A percentile compares a stretch with the other conserved stretches of the same genome.
These are phyloP conservation scores for Oscheius myriophilus DNA, from an alignment of 2,888 invertebrate species.

Conservation along the genomic window DNA sequence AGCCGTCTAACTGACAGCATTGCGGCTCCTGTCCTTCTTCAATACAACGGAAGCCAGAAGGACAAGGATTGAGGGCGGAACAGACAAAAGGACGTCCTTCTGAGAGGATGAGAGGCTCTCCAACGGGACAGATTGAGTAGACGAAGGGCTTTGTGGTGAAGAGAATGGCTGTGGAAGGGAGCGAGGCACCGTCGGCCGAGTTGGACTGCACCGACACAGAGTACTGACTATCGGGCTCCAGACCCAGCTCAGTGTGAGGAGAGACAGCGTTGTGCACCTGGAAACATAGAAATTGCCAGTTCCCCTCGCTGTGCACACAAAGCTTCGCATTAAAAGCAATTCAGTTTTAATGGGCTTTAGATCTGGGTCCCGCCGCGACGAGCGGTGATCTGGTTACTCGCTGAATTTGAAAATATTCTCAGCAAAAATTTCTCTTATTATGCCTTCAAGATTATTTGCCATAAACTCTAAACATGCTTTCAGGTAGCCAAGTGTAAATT, in stretches of 20 bases:
- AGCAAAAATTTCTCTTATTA: too few species aligned
- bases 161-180: conserved; percentile 56
- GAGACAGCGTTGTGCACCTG: conserved; percentile 41
- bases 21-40: conserved; percentile 39
- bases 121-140: conserved; percentile 36
- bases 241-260: conserved; percentile 47
- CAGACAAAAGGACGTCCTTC: conserved; percentile 34
- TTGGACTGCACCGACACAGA: conserved; percentile 48
- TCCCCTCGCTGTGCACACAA: background rate
- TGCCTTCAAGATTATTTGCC: too few species aligned
- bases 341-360: too few species aligned
- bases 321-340: conserved; percentile 3
- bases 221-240: conserved; percentile 54
- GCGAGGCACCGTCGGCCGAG: conserved; percentile 44
- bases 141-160: conserved; percentile 42
- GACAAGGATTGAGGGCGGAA: conserved; percentile 28
- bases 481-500: too few species aligned
- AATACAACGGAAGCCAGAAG: conserved; percentile 34
- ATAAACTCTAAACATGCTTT: too few species aligned
- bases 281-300: too few species aligned
- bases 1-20: conserved; percentile 41
- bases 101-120: conserved; percentile 46
- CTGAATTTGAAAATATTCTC: too few species aligned
- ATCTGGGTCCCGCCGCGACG: too few species aligned
- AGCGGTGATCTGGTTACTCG: too few species aligned